A percentile compares a stretch with the other conserved stretches of the same genome.
Evolutionary conservation across 1,140 invertebrate genomes (phyloP).

Genomic region (Thaumetopoea pityocampa): DNA sequence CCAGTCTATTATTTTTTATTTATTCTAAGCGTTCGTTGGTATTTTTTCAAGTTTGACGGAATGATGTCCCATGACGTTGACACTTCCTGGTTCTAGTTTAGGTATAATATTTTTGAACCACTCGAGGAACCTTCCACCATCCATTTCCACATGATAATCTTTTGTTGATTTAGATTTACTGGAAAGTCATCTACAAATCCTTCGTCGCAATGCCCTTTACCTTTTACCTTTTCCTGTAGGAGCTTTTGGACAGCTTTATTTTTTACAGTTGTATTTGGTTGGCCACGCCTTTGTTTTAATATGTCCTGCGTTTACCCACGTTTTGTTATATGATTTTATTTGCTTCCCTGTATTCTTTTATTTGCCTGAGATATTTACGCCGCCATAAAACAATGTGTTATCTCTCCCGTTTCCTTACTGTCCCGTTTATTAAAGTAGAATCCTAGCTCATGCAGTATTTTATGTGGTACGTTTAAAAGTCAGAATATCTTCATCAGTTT

Average conservation of each 20-base stretch:
- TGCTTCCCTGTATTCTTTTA: no score
- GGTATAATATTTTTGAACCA: slow-evolving; percentile 7
- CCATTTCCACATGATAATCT: slow-evolving; percentile 6
- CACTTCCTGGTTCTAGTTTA: slow-evolving; percentile 3
- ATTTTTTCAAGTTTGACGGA: slow-evolving; percentile 4
- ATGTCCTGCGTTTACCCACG: background rate
- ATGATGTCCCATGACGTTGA: slow-evolving; percentile 15
- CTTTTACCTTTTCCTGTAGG: slow-evolving; percentile 28
- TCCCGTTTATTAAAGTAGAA: no score
- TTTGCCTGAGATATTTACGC: no score
- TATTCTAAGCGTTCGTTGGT: slow-evolving; percentile 1
- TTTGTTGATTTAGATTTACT: slow-evolving; percentile 5
- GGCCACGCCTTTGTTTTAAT: background rate
- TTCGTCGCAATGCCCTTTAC: slow-evolving; percentile 21
- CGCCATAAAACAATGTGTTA: no score
- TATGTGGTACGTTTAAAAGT: no score
- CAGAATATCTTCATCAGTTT: no score
- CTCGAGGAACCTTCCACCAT: slow-evolving; percentile 2
- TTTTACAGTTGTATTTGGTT: no score
- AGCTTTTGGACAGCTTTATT: slow-evolving; percentile 33
- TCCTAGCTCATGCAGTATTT: no score
- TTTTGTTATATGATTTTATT: no score
- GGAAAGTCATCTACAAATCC: slow-evolving; percentile 9
- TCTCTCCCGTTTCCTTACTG: no score
- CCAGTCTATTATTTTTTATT: slow-evolving; percentile 1